Evolutionary conservation across 2,888 invertebrate species (phyloP).

Genomic region (Poecilobothrus nobilitatus): DNA sequence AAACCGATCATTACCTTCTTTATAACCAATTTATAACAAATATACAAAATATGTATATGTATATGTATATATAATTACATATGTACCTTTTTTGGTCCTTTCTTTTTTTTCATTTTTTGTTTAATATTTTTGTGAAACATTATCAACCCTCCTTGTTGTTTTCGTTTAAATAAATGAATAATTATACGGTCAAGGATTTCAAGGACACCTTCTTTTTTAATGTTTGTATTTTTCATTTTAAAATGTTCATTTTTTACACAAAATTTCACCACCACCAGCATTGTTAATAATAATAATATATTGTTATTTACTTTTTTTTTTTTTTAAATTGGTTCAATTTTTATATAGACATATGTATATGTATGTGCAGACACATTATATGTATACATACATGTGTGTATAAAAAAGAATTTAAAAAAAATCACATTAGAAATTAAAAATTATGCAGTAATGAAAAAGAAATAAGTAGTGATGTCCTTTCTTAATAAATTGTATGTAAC

Average conservation of each 20-base stretch:
- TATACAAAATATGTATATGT: not conserved
- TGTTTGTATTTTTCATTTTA: not conserved
- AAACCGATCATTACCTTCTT: not conserved
- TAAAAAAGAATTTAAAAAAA: too few relatives aligned
- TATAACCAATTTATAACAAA: not conserved
- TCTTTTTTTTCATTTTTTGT: not conserved
- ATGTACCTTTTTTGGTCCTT: too few relatives aligned
- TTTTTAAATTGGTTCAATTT: too few relatives aligned
- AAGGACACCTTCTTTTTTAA: not conserved
- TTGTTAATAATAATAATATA: not conserved
- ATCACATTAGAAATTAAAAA: too few relatives aligned
- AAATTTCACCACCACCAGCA: not conserved
- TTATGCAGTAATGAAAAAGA: too few relatives aligned
- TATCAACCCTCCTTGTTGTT: constrained; percentile 6
- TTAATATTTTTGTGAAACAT: not conserved
- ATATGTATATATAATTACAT: too few relatives aligned
- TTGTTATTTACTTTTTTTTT: not conserved
- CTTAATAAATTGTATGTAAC: too few relatives aligned
- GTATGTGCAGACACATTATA: too few relatives aligned
- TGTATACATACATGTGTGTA: too few relatives aligned
- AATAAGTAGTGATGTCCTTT: too few relatives aligned
- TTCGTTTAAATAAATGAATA: not conserved
- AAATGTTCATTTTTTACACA: not conserved
- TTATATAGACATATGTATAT: too few relatives aligned
- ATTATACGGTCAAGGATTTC: constrained; percentile 6